A percentile compares a stretch with the other conserved stretches of the same genome.
Evolutionary conservation across 2,113 vertebrate species (phyloP).

Genomic region (Illadopsis cleaveri): DNA sequence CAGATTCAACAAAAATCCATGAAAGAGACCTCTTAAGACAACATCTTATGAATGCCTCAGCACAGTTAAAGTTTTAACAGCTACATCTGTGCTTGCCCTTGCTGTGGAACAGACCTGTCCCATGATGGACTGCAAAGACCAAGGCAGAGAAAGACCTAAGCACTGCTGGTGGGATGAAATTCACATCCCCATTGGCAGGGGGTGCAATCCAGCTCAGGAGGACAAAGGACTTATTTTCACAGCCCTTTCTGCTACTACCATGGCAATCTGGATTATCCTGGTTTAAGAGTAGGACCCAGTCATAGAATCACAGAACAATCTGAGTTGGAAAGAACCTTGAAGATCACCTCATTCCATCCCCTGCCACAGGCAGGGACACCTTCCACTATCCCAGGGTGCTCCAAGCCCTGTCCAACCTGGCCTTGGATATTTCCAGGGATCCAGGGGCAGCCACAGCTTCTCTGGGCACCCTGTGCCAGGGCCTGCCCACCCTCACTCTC

Average conservation of each 20-base stretch:
- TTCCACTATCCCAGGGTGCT: fast-evolving
- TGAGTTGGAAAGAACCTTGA: neutral
- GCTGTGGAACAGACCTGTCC: neutral
- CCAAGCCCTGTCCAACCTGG: fast-evolving
- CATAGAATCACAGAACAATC: fast-evolving
- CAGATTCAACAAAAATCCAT: neutral
- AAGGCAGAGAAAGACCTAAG: neutral
- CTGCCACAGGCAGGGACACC: neutral
- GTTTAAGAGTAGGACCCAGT: neutral
- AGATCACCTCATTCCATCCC: too few species aligned
- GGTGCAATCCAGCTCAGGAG: neutral
- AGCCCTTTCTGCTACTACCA: neutral
- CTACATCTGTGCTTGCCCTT: neutral
- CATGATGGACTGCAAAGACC: neutral
- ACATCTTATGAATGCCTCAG: neutral
- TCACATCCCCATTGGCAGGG: too few species aligned
- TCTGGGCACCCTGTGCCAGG: neutral
- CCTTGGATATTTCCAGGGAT: neutral
- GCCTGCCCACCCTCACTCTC: fast-evolving
- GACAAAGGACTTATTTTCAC: neutral
- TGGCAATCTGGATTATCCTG: neutral
- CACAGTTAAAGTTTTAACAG: neutral
- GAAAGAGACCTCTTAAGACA: neutral
- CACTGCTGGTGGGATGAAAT: neutral
- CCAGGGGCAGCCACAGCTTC: neutral